phyloP scores from a whole-genome alignment of 1,140 invertebrate species.

The Akabosia matsudoensis region DNA sequence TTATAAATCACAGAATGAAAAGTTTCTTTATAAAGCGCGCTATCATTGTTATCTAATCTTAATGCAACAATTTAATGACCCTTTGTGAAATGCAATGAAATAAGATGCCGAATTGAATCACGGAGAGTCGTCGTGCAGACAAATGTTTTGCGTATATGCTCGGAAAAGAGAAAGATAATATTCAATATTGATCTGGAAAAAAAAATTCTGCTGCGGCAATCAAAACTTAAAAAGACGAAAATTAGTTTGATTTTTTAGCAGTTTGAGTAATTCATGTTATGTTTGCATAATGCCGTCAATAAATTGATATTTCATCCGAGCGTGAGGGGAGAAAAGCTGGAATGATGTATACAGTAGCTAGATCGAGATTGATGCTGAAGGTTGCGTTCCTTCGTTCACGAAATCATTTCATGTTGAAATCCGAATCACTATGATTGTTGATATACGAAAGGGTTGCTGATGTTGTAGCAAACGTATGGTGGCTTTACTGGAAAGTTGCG shows the following conservation, averaged over 20 bases:
- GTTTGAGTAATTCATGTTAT: constrained; percentile 18
- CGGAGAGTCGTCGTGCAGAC: too few species aligned
- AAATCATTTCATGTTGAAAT: neutral
- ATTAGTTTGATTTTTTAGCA: neutral
- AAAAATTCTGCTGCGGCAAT: neutral
- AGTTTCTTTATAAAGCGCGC: too few species aligned
- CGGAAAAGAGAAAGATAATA: too few species aligned
- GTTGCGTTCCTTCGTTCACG: too few species aligned
- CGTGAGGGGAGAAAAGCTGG: neutral
- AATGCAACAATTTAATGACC: too few species aligned
- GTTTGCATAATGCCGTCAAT: constrained; percentile 5
- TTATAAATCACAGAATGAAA: too few species aligned
- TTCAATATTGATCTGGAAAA: too few species aligned
- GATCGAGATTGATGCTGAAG: too few species aligned
- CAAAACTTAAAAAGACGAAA: neutral
- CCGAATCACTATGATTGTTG: constrained; percentile 10
- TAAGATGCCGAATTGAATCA: too few species aligned
- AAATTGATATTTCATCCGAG: neutral
- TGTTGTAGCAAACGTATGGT: neutral
- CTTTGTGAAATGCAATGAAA: too few species aligned
- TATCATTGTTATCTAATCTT: too few species aligned
- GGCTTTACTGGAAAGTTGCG: neutral
- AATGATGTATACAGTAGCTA: neutral
- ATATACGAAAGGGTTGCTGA: neutral
- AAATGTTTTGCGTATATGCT: too few species aligned